phyloP scores from a whole-genome alignment of 1,140 invertebrate species.

The Drosophila seguyi region DNA sequence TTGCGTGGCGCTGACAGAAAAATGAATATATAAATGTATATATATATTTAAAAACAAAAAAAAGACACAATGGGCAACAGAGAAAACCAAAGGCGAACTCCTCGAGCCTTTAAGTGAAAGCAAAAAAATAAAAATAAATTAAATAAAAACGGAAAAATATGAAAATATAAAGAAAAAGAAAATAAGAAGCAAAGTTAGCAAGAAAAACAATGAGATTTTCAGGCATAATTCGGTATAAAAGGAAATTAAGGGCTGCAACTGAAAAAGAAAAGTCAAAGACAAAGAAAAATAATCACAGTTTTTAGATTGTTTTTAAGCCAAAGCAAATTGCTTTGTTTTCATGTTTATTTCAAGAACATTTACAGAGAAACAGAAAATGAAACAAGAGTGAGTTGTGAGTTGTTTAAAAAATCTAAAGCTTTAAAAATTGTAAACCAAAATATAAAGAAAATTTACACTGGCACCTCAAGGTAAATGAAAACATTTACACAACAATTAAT shows the following conservation, averaged over 20 bases:
- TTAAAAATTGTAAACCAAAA: too few relatives aligned
- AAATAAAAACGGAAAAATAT: slow-evolving; percentile 28
- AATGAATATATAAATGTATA: slow-evolving; percentile 15
- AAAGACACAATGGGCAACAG: slow-evolving; percentile 3
- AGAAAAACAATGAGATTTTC: slow-evolving; percentile 32
- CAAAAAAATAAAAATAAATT: slow-evolving; percentile 20
- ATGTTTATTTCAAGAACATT: slow-evolving; percentile 4
- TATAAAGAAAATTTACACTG: neutral
- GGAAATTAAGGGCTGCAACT: slow-evolving; percentile 26
- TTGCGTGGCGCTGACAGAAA: slow-evolving; percentile 72
- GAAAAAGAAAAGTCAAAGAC: slow-evolving; percentile 27
- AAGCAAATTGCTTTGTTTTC: slow-evolving; percentile 16
- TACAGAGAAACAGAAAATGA: neutral
- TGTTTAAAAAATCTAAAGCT: neutral
- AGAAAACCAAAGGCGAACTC: slow-evolving; percentile 12
- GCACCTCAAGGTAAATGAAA: neutral
- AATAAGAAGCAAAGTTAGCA: slow-evolving; percentile 34
- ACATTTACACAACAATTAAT: slow-evolving; percentile 8
- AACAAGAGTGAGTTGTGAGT: too few relatives aligned
- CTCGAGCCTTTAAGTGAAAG: neutral
- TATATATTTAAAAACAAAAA: slow-evolving; percentile 8
- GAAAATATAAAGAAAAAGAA: slow-evolving; percentile 20
- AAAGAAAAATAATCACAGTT: slow-evolving; percentile 24
- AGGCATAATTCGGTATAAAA: slow-evolving; percentile 21
- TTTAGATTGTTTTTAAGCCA: slow-evolving; percentile 26